Evolutionary conservation across 2,113 vertebrate species (phyloP).

Genomic region (Hydrochoerus hydrochaeris): DNA sequence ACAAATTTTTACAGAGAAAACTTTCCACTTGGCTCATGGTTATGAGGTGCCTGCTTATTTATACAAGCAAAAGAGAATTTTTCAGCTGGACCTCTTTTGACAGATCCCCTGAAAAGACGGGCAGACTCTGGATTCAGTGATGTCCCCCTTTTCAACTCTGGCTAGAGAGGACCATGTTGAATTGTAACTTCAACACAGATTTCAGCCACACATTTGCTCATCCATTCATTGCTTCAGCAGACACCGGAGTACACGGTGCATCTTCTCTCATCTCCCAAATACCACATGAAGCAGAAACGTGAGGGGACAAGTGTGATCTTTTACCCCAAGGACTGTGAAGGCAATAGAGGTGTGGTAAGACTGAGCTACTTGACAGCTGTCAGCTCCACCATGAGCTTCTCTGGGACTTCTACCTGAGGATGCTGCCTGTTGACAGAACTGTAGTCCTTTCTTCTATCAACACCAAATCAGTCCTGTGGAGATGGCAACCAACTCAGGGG

Average conservation of each 20-base stretch:
- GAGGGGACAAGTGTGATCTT: neutral
- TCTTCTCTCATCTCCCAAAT: neutral
- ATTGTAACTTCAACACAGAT: too few species aligned
- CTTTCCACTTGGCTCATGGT: neutral
- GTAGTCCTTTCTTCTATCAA: neutral
- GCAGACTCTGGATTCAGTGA: neutral
- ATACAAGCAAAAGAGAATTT: slow-evolving; percentile 13
- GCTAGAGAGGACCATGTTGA: neutral
- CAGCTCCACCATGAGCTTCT: neutral
- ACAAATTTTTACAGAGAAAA: slow-evolving; percentile 40
- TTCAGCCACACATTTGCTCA: neutral
- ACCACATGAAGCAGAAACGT: neutral
- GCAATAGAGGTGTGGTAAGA: rapidly evolving
- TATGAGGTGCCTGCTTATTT: slow-evolving; percentile 13
- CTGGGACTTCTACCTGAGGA: neutral
- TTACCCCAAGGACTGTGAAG: rapidly evolving
- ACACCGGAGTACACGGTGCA: rapidly evolving
- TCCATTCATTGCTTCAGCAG: neutral
- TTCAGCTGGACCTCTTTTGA: neutral
- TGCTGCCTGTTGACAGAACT: neutral
- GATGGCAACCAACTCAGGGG: too few species aligned
- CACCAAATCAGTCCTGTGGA: neutral
- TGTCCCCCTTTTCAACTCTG: neutral
- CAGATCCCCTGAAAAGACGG: neutral
- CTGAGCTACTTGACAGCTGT: too few species aligned